A percentile compares a stretch with the other conserved stretches of the same genome.
phyloP scores from a whole-genome alignment of 2,888 invertebrate genomes.

The Caenorhabditis japonica region DNA sequence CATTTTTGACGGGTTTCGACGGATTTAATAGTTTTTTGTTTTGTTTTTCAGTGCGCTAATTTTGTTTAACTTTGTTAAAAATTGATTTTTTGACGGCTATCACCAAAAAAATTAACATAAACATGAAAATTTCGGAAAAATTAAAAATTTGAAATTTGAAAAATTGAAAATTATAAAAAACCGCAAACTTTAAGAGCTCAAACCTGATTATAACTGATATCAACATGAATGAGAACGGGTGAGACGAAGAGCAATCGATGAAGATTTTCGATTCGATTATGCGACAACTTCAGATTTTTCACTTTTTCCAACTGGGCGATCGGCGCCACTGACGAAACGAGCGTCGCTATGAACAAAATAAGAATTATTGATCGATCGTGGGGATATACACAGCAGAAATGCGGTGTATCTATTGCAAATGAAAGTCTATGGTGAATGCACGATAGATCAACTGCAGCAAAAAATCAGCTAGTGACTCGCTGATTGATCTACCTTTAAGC shows the following conservation, averaged over 20 bases:
- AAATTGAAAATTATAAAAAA: neutral
- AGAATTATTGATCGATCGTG: slow-evolving; percentile 42
- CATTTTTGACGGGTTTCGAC: too few relatives aligned
- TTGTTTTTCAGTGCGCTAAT: too few relatives aligned
- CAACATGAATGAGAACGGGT: slow-evolving; percentile 59
- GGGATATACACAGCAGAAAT: too few relatives aligned
- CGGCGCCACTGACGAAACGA: slow-evolving; percentile 53
- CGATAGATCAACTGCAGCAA: too few relatives aligned
- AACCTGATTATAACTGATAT: slow-evolving; percentile 68
- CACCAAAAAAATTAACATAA: too few relatives aligned
- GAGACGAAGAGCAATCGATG: slow-evolving; percentile 57
- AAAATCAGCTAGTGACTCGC: too few relatives aligned
- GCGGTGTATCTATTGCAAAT: too few relatives aligned
- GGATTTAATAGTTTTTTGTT: too few relatives aligned
- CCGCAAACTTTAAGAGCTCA: too few relatives aligned
- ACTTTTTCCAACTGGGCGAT: slow-evolving; percentile 60
- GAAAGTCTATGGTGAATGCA: too few relatives aligned
- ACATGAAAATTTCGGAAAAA: neutral
- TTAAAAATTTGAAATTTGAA: neutral
- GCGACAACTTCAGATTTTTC: slow-evolving; percentile 58
- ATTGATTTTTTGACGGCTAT: too few relatives aligned
- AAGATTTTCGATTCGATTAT: slow-evolving; percentile 63
- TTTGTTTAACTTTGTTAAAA: too few relatives aligned
- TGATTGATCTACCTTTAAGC: slow-evolving; percentile 58
- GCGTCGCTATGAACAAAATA: slow-evolving; percentile 55